Evolutionary conservation across 2,888 invertebrate species (phyloP).

Genomic region (Acleris holmiana): DNA sequence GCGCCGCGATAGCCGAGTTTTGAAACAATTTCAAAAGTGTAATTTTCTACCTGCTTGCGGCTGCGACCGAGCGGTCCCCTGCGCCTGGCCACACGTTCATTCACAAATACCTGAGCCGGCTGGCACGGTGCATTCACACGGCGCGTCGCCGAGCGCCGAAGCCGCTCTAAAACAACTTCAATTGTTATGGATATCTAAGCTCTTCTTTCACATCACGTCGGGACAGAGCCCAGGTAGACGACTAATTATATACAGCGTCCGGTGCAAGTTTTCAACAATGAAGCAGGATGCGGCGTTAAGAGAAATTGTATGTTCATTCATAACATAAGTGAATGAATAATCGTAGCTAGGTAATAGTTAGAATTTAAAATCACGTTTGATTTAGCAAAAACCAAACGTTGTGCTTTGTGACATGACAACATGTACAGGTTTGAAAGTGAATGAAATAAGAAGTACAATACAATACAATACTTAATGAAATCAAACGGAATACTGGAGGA

Average conservation of each 20-base stretch:
- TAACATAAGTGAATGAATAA: slow-evolving; percentile 43
- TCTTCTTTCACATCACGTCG: slow-evolving; percentile 72
- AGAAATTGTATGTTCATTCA: slow-evolving; percentile 61
- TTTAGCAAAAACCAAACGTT: slow-evolving; percentile 19
- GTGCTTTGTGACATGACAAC: slow-evolving; percentile 21
- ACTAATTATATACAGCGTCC: slow-evolving; percentile 72
- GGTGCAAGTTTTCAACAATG: slow-evolving; percentile 69
- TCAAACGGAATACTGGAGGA: not conserved
- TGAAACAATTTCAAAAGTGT: slow-evolving; percentile 82
- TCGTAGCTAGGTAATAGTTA: slow-evolving; percentile 13
- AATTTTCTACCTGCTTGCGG: slow-evolving; percentile 81
- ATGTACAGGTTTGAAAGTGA: slow-evolving; percentile 21
- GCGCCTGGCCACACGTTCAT: slow-evolving; percentile 80
- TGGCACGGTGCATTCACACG: slow-evolving; percentile 60
- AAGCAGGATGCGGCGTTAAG: slow-evolving; percentile 69
- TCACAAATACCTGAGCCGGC: slow-evolving; percentile 80
- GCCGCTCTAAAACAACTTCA: slow-evolving; percentile 65
- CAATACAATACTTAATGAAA: not conserved
- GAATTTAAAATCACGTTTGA: slow-evolving; percentile 22
- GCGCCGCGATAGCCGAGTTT: slow-evolving; percentile 75
- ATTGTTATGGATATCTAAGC: slow-evolving; percentile 69
- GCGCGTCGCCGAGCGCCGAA: slow-evolving; percentile 54
- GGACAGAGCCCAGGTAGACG: slow-evolving; percentile 69
- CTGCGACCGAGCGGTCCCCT: slow-evolving; percentile 68
- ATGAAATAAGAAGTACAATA: not conserved